A percentile compares a stretch with the other conserved stretches of the same genome.
Conservation (phyloP, 2,888 invertebrate species). For the Thecophora atra region DNA sequence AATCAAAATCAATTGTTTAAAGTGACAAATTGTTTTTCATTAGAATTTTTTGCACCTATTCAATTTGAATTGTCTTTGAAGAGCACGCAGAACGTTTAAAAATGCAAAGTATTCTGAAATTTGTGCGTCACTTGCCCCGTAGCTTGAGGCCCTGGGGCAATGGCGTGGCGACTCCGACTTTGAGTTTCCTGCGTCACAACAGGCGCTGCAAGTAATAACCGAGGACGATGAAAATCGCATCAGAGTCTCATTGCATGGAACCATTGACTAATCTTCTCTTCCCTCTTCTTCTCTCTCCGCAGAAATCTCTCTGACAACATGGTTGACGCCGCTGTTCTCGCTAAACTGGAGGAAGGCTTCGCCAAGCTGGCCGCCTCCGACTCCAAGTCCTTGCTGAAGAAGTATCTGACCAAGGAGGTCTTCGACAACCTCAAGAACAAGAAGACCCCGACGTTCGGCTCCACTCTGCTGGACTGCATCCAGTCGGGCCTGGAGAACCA, state of each 20-base stretch:
- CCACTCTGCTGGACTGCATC: slow-evolving; percentile 91
- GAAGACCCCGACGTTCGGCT: slow-evolving; percentile 90
- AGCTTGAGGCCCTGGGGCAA: neutral
- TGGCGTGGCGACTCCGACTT: neutral
- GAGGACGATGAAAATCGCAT: neutral
- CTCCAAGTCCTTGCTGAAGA: slow-evolving; percentile 96
- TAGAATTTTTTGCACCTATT: too few relatives aligned
- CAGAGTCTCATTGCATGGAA: neutral
- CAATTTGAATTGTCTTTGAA: too few relatives aligned
- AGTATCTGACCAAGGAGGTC: slow-evolving; percentile 89
- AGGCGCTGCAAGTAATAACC: slow-evolving; percentile 3
- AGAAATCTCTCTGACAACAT: slow-evolving; percentile 80
- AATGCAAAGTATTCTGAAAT: neutral
- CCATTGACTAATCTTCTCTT: neutral
- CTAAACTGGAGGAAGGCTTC: slow-evolving; percentile 91
- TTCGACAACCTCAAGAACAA: slow-evolving; percentile 92
- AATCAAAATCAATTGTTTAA: too few relatives aligned
- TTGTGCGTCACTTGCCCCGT: neutral
- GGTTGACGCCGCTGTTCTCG: slow-evolving; percentile 91
- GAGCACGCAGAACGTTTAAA: neutral
- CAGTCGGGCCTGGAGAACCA: slow-evolving; percentile 97
- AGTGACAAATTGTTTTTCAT: too few relatives aligned
- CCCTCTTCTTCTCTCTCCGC: slow-evolving; percentile 45
- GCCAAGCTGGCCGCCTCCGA: slow-evolving; percentile 87
- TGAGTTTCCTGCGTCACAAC: neutral